These are phyloP conservation scores for Andrena cerasifolii DNA, from an alignment of 1,140 invertebrate genomes.

Conservation along the genomic window DNA sequence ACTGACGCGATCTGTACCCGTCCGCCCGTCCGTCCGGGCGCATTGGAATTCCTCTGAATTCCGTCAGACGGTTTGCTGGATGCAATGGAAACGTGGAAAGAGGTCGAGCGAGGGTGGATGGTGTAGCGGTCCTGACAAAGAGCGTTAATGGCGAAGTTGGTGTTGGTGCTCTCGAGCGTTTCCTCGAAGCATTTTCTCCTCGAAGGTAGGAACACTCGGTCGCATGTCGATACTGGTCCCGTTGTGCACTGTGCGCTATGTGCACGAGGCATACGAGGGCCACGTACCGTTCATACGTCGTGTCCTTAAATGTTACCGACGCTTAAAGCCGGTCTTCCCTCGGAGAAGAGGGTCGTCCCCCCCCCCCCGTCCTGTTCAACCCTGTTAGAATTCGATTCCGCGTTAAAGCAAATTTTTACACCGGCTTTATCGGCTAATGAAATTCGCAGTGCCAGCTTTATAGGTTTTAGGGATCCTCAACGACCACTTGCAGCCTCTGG, in stretches of 20 bases:
- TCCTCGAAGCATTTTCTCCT: constrained; percentile 11
- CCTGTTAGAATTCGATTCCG: too few species aligned
- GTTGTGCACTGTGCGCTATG: too few species aligned
- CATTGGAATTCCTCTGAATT: constrained; percentile 22
- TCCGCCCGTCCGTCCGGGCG: too few species aligned
- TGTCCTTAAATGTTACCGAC: constrained; percentile 2
- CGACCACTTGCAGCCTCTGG: background rate
- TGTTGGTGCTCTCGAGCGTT: constrained; percentile 28
- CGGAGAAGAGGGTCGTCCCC: background rate
- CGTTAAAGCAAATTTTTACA: constrained; percentile 3
- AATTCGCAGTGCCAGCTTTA: background rate
- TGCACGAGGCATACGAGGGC: background rate
- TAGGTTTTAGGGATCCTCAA: too few species aligned
- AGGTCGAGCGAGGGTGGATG: background rate
- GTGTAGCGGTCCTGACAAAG: constrained; percentile 22
- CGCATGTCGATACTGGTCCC: constrained; percentile 26
- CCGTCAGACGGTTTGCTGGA: background rate
- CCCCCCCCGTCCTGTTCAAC: too few species aligned
- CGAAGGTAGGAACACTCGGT: background rate
- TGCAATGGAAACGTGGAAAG: constrained; percentile 12
- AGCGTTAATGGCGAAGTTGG: constrained; percentile 39
- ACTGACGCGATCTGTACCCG: background rate
- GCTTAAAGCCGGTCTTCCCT: constrained; percentile 10
- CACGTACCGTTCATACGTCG: background rate
- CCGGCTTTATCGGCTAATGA: background rate